Evolutionary conservation across 2,888 invertebrate species (phyloP).

Genomic region (Eilema depressum): DNA sequence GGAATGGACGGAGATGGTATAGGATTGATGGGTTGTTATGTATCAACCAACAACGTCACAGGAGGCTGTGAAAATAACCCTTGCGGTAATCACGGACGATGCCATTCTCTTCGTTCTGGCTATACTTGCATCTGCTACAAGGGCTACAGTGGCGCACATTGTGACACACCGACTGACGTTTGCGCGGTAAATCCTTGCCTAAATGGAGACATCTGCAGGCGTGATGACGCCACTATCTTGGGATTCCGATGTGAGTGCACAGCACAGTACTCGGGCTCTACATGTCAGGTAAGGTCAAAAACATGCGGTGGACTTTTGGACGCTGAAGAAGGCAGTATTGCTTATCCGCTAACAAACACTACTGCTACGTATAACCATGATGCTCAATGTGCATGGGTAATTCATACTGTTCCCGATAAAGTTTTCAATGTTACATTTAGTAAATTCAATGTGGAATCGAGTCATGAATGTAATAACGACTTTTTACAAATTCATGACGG

Average conservation of each 20-base stretch:
- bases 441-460: constrained; percentile 90
- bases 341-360: constrained; percentile 87
- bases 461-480: constrained; percentile 90
- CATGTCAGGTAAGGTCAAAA: constrained; percentile 87
- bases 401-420: constrained; percentile 89
- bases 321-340: constrained; percentile 87
- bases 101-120: constrained; percentile 77
- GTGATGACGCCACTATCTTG: constrained; percentile 56
- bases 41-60: constrained; percentile 63
- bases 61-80: constrained; percentile 82
- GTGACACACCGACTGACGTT: constrained; percentile 86
- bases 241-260: constrained; percentile 89
- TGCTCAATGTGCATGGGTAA: constrained; percentile 93
- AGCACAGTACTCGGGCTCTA: constrained; percentile 88
- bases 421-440: constrained; percentile 94
- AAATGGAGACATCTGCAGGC: constrained; percentile 92
- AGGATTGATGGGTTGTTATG: constrained; percentile 92
- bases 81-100: constrained; percentile 88
- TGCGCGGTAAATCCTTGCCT: constrained; percentile 92
- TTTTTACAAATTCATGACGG: constrained; percentile 95
- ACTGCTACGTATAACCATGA: constrained; percentile 87
- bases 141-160: constrained; percentile 89
- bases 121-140: constrained; percentile 88
- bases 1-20: constrained; percentile 93
- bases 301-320: constrained; percentile 77